Evolutionary conservation across 2,797 vertebrate genomes (phyloP), one percentile per base, ranked within the genome.

Genomic region (Aulostomus chinensis): DNA sequence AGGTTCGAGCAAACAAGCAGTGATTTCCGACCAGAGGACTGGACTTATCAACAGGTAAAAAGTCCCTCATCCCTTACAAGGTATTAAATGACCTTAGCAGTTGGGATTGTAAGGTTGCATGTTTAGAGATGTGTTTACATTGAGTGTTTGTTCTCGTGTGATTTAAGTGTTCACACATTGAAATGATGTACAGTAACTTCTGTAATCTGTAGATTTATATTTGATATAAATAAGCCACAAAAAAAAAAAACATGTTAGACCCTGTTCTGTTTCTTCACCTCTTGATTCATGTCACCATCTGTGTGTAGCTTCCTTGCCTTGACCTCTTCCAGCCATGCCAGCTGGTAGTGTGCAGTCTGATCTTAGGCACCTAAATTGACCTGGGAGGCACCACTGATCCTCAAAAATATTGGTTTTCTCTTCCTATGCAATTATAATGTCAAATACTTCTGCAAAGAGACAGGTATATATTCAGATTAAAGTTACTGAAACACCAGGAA

Each of bases 1-100:
- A 91, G 83, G 58, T 96, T 96, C 76, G 92, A 97, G 77, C 85
- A 93, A 69, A 92, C 92, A 1, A 91, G 87, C 86, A 93, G 92
- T 56, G 94, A 94, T 50, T 97, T 98, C 84, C 92, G 76, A 37
- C 96, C 96, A 0, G 91, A 95, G 41, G 94, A 96, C 73, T 59
- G 87, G 18, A 90, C 93, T 6, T 98, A 98, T 85, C 95, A 95
- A 89, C 93, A 97, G 94, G 96, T 97, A 87, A 90, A 21, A n/a
- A n/a, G n/a, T n/a, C n/a, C n/a, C n/a, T n/a, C n/a, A 1, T 12
- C 15, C 16, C 5, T 11, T 10, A n/a, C n/a, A n/a, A n/a, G n/a
- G n/a, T n/a, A n/a, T n/a, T n/a, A n/a, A n/a, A n/a, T n/a, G n/a
- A n/a, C n/a, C n/a, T n/a, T n/a, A n/a, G n/a, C n/a, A n/a, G n/a